Percentiles rank a stretch among this genome's conserved stretches.
phyloP scores from a whole-genome alignment of 2,113 vertebrate species.

The Rousettus leschenaultii region DNA sequence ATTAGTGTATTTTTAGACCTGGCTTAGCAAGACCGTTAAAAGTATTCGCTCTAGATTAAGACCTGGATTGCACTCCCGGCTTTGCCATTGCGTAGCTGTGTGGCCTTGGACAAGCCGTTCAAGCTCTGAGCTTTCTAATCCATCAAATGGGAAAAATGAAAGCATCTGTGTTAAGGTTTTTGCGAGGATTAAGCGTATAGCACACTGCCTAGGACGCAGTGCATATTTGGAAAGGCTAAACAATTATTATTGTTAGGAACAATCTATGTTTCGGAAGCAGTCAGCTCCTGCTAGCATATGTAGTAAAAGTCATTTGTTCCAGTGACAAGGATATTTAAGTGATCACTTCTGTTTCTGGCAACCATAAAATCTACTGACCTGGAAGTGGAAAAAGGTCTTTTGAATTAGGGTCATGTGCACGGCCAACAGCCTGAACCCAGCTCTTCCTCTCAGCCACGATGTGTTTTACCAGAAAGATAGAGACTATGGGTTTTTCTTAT shows the following conservation, averaged over 20 bases:
- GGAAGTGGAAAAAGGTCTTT: background rate
- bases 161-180: rapidly evolving
- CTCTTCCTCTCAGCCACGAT: background rate
- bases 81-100: rapidly evolving
- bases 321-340: background rate
- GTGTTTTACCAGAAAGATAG: background rate
- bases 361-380: too few relatives aligned
- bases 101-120: too few relatives aligned
- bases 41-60: background rate
- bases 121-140: background rate
- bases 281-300: background rate
- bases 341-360: background rate
- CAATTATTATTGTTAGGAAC: background rate
- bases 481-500: background rate
- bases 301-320: background rate
- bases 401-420: background rate
- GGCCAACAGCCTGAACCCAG: background rate
- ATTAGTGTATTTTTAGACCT: slow-evolving; percentile 25
- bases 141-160: too few relatives aligned
- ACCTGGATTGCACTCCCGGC: background rate
- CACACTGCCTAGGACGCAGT: too few relatives aligned
- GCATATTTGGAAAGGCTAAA: background rate
- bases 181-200: background rate
- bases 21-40: background rate
- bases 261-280: background rate